phyloP scores from a whole-genome alignment of 1,140 invertebrate species.

The Neelides sp. region DNA sequence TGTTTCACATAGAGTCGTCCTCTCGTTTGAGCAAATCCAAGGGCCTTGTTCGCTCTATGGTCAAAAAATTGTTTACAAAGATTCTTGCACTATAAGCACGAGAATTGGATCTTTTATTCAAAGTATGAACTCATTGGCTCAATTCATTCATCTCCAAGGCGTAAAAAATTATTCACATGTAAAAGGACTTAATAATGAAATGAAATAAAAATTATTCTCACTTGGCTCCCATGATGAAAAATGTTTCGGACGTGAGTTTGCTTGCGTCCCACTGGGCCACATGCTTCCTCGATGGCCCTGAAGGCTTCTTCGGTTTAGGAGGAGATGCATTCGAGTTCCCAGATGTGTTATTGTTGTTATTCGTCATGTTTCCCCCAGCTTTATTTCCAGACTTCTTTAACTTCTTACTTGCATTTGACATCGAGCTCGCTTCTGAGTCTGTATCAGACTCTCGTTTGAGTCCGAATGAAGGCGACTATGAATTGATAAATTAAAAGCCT shows the following conservation, averaged over 20 bases:
- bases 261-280: conserved; percentile 60
- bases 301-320: conserved; percentile 33
- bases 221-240: conserved; percentile 68
- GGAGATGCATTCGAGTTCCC: conserved; percentile 17
- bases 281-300: conserved; percentile 35
- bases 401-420: conserved; percentile 32
- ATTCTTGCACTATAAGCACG: too few species aligned
- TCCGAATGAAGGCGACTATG: conserved; percentile 42
- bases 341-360: conserved; percentile 16
- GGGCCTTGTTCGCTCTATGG: conserved; percentile 53
- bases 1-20: conserved; percentile 63
- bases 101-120: too few species aligned
- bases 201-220: conserved; percentile 30
- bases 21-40: conserved; percentile 60
- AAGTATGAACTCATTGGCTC: too few species aligned
- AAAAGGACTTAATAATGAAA: conserved; percentile 2
- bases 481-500: conserved; percentile 21
- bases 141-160: too few species aligned
- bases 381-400: conserved; percentile 27
- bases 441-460: conserved; percentile 43
- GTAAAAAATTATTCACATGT: conserved; percentile 3
- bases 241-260: conserved; percentile 50
- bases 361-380: conserved; percentile 4
- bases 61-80: too few species aligned
- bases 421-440: conserved; percentile 41